Percentiles rank a stretch among this genome's conserved stretches.
phyloP scores from a whole-genome alignment of 2,797 vertebrate species.

The Clarias platycephalus region DNA sequence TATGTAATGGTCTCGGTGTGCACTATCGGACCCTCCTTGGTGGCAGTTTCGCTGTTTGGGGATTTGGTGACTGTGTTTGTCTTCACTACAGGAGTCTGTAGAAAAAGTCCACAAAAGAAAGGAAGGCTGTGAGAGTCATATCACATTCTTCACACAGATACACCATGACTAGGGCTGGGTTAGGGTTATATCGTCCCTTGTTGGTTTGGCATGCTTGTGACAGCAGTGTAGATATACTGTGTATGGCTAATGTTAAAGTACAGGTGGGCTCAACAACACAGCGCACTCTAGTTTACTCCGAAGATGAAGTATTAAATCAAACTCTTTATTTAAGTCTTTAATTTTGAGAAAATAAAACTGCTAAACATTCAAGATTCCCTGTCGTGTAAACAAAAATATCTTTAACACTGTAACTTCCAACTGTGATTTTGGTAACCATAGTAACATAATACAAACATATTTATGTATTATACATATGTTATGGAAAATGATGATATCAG shows the following conservation, averaged over 20 bases:
- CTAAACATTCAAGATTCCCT: background rate
- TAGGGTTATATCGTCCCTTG: no score
- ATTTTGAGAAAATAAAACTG: background rate
- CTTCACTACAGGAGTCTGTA: constrained; percentile 89
- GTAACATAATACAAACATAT: no score
- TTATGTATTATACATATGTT: no score
- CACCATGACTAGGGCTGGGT: background rate
- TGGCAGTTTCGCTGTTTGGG: constrained; percentile 82
- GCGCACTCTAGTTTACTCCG: background rate
- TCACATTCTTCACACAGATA: background rate
- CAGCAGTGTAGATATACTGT: background rate
- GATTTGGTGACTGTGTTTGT: constrained; percentile 91
- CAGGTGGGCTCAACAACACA: background rate
- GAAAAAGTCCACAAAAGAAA: constrained; percentile 36
- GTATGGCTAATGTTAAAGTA: background rate
- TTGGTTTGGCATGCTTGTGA: no score
- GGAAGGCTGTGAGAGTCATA: background rate
- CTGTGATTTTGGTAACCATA: background rate
- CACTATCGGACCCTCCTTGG: constrained; percentile 91
- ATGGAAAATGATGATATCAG: constrained; percentile 2
- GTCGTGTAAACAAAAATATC: background rate
- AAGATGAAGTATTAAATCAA: background rate
- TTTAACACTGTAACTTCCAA: background rate
- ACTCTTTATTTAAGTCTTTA: background rate
- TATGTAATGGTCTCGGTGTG: constrained; percentile 98